Base-by-base conservation (phyloP, 2,888 invertebrate genomes). In the Andrena hattorfiana region DNA sequence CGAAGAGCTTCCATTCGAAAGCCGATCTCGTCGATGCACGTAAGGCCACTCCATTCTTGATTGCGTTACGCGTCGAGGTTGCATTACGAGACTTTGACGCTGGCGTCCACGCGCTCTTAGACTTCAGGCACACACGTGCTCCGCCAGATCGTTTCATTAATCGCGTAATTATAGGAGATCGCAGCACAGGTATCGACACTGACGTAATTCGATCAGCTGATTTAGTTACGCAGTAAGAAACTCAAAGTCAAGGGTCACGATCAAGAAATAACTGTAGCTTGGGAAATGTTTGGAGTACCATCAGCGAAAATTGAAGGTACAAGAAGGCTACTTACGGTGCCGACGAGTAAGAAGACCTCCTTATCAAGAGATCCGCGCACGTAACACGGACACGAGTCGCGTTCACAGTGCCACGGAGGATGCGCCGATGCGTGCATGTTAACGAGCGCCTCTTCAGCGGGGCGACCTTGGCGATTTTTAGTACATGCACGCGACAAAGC, bases 401-500 rank as follows among this genome's bases (percentile, higher is more conserved):
- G n/a, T 60, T 64, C 64, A 56, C 48, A n/a, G 48, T 49, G 64
- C 42, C 30, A 26, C 49, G 63, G 54, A 78, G 59, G 79, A 70
- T 60, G 79, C 59, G 30, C 20, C 54, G 32, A 42, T 16, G 59
- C 54, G n/a, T 63, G 69, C 69, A 32, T 59, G 35, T 66, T 42
- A 48, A 70, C 60, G 13, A 63, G 68, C 4, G n/a, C 13, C 8
- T 20, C 42, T 32, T 32, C 73, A 7, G 4, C n/a, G n/a, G 62
- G 2, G 10, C 8, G 51, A 54, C 71, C 79, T 70, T 70, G 80
- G 26, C 1, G 66, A 70, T 79, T 80, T 42, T 70, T 78, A 78
- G 74, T 30, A 10, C 59, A 20, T 20, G 49, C 23, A 16, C 67
- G 67, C 62, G 77, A 76, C 30, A 42, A 66, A 48, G 16, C 30